Conservation (phyloP, 2,113 vertebrate species). For the zebrafish (Danio rerio) region GRCz12tu NC_133190.1:14279501-14280000, state of each 20-base stretch:
- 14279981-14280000: slow-evolving; percentile 18
- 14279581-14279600: too few species aligned
- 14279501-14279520: background rate
- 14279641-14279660: slow-evolving; percentile 22
- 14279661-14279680: slow-evolving; percentile 20
- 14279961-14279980: slow-evolving; percentile 29
- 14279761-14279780: slow-evolving; percentile 66
- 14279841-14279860: slow-evolving; percentile 23
- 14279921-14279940: slow-evolving; percentile 30
- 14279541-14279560: background rate
- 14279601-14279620: background rate
- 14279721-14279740: slow-evolving; percentile 62
- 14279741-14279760: slow-evolving; percentile 55
- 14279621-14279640: background rate
- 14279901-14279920: slow-evolving; percentile 35
- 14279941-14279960: slow-evolving; percentile 2
- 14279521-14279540: background rate
- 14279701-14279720: slow-evolving; percentile 52
- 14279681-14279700: background rate
- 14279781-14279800: slow-evolving; percentile 43
- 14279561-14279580: background rate
- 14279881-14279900: background rate
- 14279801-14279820: slow-evolving; percentile 63
- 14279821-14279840: slow-evolving; percentile 65
- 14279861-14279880: background rate